Evolutionary conservation across 2,797 vertebrate species (phyloP).

Genomic region (Synanceia verrucosa): DNA sequence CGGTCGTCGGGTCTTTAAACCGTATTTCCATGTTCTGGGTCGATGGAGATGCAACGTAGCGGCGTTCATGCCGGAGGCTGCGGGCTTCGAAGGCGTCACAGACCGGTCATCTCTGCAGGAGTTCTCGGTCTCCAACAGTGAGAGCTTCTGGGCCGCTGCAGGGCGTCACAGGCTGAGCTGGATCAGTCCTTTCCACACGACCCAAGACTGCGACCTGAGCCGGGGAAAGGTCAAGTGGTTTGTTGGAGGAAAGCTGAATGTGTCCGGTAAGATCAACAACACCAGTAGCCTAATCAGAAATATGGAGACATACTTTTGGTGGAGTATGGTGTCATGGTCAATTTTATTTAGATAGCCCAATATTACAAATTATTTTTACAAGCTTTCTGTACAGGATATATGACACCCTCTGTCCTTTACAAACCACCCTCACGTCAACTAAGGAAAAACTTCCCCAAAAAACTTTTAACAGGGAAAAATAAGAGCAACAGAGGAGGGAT

Average conservation of each 20-base stretch:
- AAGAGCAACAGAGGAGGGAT: too few species aligned
- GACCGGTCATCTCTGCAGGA: slow-evolving; percentile 63
- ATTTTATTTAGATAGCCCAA: too few species aligned
- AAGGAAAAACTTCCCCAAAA: too few species aligned
- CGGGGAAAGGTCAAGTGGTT: slow-evolving; percentile 88
- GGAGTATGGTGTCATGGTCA: too few species aligned
- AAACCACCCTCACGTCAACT: too few species aligned
- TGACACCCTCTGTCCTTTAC: too few species aligned
- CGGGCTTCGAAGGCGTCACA: slow-evolving; percentile 64
- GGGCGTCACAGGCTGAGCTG: slow-evolving; percentile 86
- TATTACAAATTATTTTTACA: too few species aligned
- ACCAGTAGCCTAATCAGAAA: background rate
- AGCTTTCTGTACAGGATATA: too few species aligned
- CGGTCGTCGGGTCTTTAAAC: background rate
- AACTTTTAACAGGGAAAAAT: too few species aligned
- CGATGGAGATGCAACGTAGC: slow-evolving; percentile 27
- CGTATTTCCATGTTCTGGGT: background rate
- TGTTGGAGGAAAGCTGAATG: slow-evolving; percentile 90
- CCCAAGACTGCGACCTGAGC: slow-evolving; percentile 82
- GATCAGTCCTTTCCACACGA: slow-evolving; percentile 84
- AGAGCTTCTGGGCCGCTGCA: slow-evolving; percentile 87
- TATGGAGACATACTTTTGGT: background rate
- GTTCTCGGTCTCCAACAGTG: slow-evolving; percentile 80
- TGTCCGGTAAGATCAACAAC: slow-evolving; percentile 86
- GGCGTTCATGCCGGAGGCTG: slow-evolving; percentile 70